phyloP scores from a whole-genome alignment of 2,113 vertebrate genomes.

The Nicator chloris region DNA sequence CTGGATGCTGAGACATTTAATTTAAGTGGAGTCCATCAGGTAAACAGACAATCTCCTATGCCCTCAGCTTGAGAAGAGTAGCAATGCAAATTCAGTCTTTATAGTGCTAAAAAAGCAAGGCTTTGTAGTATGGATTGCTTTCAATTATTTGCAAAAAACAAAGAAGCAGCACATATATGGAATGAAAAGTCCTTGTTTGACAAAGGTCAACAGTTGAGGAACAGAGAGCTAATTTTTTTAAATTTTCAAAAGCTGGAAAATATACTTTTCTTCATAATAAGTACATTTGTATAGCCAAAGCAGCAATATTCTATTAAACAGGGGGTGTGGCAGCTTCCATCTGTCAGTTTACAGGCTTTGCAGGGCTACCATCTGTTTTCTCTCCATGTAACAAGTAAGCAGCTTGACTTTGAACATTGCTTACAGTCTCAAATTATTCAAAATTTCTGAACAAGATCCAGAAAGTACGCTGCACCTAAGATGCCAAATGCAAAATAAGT shows the following conservation, averaged over 20 bases:
- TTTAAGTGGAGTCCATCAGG: not conserved
- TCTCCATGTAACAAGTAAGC: not conserved
- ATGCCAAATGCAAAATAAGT: not conserved
- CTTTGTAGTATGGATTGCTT: not conserved
- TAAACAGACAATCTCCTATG: not conserved
- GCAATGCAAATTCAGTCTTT: not conserved
- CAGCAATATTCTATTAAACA: slow-evolving; percentile 1
- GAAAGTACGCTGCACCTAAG: not conserved
- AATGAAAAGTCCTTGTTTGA: not conserved
- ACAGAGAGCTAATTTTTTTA: not conserved
- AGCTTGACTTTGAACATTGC: not conserved
- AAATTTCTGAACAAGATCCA: not conserved
- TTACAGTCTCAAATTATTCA: not conserved
- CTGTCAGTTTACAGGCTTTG: slow-evolving; percentile 51
- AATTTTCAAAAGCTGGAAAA: not conserved
- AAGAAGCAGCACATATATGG: not conserved
- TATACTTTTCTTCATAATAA: not conserved
- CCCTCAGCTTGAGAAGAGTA: not conserved
- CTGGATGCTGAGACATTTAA: not conserved
- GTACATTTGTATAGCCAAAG: not conserved
- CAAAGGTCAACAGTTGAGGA: not conserved
- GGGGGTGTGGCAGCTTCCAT: slow-evolving; percentile 46
- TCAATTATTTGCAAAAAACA: not conserved
- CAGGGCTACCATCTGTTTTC: slow-evolving; percentile 48
- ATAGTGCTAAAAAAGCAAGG: not conserved